Base-by-base conservation (phyloP, 23 tunicate species). In the Styela plicata region DNA sequence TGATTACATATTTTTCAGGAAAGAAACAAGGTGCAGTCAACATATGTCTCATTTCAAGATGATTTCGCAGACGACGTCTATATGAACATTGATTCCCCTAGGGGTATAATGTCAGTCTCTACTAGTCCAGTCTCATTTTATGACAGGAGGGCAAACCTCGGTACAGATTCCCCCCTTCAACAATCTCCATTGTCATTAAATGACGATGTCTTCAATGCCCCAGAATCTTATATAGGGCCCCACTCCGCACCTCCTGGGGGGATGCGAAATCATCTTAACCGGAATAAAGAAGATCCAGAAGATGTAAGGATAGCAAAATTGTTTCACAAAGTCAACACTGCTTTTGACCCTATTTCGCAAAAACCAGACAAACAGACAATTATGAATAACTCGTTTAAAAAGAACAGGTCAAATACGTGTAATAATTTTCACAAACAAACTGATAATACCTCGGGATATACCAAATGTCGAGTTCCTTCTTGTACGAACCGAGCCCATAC, bases 1-100 rank as follows among this genome's bases (percentile, higher is more conserved):
- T n/a, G n/a, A n/a, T n/a, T n/a, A n/a, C n/a, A n/a, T n/a, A n/a
- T n/a, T n/a, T n/a, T n/a, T n/a, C 71, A 67, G 71, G 71, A 67
- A 67, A 67, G 31, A 25, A 29, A 25, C 31, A 27, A 27, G 2
- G 31, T 25, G 23, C 71, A 67, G 31, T 67, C 71, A 27, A 67
- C 71, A 16, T 67, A 67, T 28, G 71, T 67, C 21, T 67, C 71
- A 21, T 67, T 67, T n/a, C 71, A 67, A 67, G 71, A 67, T n/a
- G 71, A 67, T 22, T 22, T 67, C n/a, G 31, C 23, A 16, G 31
- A 67, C 16, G 71, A 67, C 23, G 31, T 22, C 30, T 67, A 25
- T 67, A 27, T 67, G 31, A 67, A 67, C 71, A 67, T 67, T 27
- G 31, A 27, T 18, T 28, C 71, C 21, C 71, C n/a, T 44, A 7